A percentile compares a stretch with the other conserved stretches of the same genome.
phyloP scores from a whole-genome alignment of 2,888 invertebrate genomes.

The Drosophila formosana region DNA sequence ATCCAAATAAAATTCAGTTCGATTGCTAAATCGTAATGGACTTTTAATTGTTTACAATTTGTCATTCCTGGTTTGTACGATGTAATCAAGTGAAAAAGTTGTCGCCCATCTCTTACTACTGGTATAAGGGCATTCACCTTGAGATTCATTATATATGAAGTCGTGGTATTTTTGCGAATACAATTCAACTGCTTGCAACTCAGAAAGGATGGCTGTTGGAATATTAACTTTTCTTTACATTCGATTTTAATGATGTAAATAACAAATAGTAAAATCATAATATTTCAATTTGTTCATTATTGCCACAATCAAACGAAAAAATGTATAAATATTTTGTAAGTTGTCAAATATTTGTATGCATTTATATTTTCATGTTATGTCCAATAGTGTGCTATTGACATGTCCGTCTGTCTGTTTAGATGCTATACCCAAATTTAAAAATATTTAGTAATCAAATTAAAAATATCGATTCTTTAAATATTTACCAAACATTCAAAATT shows the following conservation, averaged over 20 bases:
- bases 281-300: not conserved
- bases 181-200: no score
- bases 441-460: not conserved
- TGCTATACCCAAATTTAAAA: not conserved
- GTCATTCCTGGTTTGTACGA: no score
- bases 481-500: not conserved
- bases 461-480: not conserved
- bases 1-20: constrained; percentile 2
- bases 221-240: not conserved
- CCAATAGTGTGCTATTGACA: not conserved
- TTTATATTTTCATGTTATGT: no score
- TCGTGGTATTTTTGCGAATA: no score
- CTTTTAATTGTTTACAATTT: no score
- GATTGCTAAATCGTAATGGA: no score
- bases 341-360: not conserved
- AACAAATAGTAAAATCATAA: not conserved
- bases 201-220: no score
- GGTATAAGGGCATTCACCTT: no score
- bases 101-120: no score
- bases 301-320: not conserved
- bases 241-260: constrained; percentile 9
- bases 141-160: no score
- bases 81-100: no score
- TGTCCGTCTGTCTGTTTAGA: not conserved
- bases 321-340: not conserved